phyloP scores from a whole-genome alignment of 2,888 invertebrate species.

The Parasteatoda lunata region DNA sequence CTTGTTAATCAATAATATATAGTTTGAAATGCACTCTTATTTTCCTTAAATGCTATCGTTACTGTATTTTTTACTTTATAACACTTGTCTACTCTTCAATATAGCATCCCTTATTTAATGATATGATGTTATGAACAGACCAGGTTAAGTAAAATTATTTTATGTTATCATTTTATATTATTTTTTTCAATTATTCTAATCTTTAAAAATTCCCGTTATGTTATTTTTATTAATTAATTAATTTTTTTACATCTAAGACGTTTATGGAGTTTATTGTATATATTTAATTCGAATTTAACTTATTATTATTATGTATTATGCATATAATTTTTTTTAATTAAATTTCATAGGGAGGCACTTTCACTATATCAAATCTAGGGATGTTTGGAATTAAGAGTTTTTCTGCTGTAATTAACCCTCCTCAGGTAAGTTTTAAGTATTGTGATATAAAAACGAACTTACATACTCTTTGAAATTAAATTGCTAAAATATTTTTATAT shows the following conservation, averaged over 20 bases:
- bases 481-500: conserved; percentile 6
- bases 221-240: too few species aligned
- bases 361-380: conserved; percentile 80
- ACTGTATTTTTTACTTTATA: too few species aligned
- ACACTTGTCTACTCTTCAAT: too few species aligned
- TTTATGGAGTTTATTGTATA: not conserved
- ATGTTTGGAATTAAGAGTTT: conserved; percentile 82
- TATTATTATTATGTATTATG: not conserved
- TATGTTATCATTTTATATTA: not conserved
- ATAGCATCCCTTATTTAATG: too few species aligned
- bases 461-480: not conserved
- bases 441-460: not conserved
- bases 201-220: not conserved
- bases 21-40: too few species aligned
- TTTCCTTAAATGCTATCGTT: too few species aligned
- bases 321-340: not conserved
- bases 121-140: too few species aligned
- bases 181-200: not conserved
- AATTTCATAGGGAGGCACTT: conserved; percentile 77
- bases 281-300: not conserved
- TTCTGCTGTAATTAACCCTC: conserved; percentile 82
- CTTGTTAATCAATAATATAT: too few species aligned
- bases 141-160: not conserved
- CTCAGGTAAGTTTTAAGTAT: conserved; percentile 75
- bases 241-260: not conserved